Conservation (phyloP, 1,140 invertebrate species). For the Stratiolaelaps scimitus region DNA sequence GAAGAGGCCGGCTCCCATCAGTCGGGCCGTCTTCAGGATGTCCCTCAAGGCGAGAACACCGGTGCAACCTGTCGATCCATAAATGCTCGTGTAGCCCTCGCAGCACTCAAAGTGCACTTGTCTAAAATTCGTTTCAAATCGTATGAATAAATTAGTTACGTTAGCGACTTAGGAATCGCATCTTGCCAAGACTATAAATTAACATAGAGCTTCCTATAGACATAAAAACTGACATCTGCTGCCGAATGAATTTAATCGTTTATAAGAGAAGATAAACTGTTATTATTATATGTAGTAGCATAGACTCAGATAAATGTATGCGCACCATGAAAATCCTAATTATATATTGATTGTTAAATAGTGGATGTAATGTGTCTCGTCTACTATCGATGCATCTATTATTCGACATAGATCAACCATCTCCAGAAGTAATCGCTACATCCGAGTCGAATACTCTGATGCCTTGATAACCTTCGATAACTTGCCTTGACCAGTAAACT, state of each 20-base stretch:
- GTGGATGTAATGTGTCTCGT: no score
- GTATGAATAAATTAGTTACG: not conserved
- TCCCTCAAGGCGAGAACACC: slow-evolving; percentile 7
- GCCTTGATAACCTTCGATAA: no score
- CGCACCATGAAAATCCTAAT: no score
- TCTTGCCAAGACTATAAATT: not conserved
- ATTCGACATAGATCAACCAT: no score
- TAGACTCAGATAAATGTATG: no score
- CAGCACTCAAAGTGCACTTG: slow-evolving; percentile 24
- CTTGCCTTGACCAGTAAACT: no score
- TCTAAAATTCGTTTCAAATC: not conserved
- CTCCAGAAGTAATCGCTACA: no score
- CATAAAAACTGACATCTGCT: not conserved
- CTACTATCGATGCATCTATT: no score
- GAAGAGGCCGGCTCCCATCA: slow-evolving; percentile 12
- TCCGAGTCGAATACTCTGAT: no score
- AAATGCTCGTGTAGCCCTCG: slow-evolving; percentile 5
- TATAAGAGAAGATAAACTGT: not conserved
- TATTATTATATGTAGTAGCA: not conserved
- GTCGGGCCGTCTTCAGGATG: slow-evolving; percentile 1
- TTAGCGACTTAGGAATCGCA: no score
- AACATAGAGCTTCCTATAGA: not conserved
- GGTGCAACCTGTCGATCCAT: not conserved
- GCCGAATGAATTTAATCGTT: not conserved
- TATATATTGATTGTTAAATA: no score